Conservation (phyloP, 2,797 vertebrate genomes). For the Acanthurus lineatus region DNA sequence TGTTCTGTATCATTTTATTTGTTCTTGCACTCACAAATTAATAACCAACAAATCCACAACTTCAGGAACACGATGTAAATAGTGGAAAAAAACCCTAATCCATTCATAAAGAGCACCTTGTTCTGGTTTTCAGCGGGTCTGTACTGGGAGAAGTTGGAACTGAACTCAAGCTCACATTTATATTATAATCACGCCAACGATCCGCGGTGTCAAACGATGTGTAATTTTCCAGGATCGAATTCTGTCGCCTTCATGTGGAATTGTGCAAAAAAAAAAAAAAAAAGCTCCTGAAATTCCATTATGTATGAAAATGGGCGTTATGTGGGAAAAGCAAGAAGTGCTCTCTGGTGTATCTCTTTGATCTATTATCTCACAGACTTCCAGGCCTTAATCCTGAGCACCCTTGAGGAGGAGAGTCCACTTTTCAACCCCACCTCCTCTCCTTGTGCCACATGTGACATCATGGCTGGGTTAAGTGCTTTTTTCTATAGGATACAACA, state of each 20-base stretch:
- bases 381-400: constrained; percentile 83
- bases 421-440: background rate
- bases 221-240: constrained; percentile 48
- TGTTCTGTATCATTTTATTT: background rate
- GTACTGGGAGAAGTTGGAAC: background rate
- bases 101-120: background rate
- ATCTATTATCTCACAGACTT: constrained; percentile 87
- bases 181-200: constrained; percentile 18
- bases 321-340: constrained; percentile 73
- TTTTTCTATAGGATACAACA: constrained; percentile 48
- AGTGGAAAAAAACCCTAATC: background rate
- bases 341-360: constrained; percentile 80
- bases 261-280: background rate
- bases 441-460: constrained; percentile 62
- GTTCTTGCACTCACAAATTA: background rate
- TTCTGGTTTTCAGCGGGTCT: background rate
- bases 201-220: constrained; percentile 22
- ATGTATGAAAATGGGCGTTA: constrained; percentile 70
- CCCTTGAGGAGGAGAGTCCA: constrained; percentile 70
- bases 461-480: constrained; percentile 68
- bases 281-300: constrained; percentile 69
- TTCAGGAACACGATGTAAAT: background rate
- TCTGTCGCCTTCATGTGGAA: constrained; percentile 55
- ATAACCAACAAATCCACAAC: background rate
- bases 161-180: constrained; percentile 19